Percentiles rank a stretch among this genome's conserved stretches.
phyloP scores from a whole-genome alignment of 2,113 vertebrate species.

The Oreotrochilus melanogaster region DNA sequence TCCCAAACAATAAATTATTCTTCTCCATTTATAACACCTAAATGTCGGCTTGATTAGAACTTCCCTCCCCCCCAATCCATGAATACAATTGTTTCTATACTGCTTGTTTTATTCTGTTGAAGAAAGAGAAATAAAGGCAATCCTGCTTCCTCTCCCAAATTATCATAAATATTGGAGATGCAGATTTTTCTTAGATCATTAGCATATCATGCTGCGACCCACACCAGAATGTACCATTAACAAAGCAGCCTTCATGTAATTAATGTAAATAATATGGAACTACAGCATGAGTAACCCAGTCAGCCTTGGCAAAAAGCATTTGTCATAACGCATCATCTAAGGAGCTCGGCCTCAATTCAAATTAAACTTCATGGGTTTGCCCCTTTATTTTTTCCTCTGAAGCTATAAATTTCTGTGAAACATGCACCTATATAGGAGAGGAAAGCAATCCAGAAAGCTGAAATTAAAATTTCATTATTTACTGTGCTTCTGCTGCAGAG shows the following conservation, averaged over 20 bases:
- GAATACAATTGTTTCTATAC: conserved; percentile 69
- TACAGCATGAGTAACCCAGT: conserved; percentile 86
- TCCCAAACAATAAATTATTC: conserved; percentile 69
- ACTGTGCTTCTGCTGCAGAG: conserved; percentile 84
- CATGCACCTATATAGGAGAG: conserved; percentile 82
- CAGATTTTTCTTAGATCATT: conserved; percentile 89
- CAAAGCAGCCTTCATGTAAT: conserved; percentile 89
- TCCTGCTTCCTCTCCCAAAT: conserved; percentile 81
- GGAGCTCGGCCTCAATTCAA: conserved; percentile 85
- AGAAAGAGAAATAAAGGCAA: conserved; percentile 80
- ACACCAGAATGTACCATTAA: conserved; percentile 88
- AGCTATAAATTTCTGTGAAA: conserved; percentile 85
- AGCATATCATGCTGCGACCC: conserved; percentile 89
- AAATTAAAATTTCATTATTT: conserved; percentile 98
- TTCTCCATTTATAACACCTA: conserved; percentile 71
- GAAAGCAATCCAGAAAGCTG: conserved; percentile 82
- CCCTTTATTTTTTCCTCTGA: conserved; percentile 81
- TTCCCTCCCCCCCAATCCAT: conserved; percentile 55
- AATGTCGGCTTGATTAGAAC: conserved; percentile 75
- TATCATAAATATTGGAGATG: conserved; percentile 89
- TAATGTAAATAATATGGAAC: conserved; percentile 91
- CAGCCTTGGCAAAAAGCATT: conserved; percentile 90
- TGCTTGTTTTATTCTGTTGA: conserved; percentile 73
- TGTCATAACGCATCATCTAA: conserved; percentile 88
- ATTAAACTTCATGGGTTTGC: conserved; percentile 88